Percentiles rank a stretch among this genome's conserved stretches.
These are phyloP conservation scores for Aphodius sticticus DNA, from an alignment of 2,888 invertebrate species.

Conservation along the genomic window DNA sequence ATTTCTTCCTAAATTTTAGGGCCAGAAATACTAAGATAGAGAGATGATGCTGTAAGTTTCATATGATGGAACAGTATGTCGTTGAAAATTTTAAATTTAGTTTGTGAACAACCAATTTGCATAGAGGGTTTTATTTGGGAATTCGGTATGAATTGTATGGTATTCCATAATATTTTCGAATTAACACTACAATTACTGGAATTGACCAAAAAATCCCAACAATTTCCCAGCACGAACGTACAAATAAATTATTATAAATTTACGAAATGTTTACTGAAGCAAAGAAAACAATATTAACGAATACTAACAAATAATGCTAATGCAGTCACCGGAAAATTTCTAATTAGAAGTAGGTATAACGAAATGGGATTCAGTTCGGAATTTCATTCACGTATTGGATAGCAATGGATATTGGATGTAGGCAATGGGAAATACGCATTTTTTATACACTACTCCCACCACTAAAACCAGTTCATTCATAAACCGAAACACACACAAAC, in stretches of 20 bases:
- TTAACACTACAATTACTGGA: neutral
- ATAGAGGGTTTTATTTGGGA: too few relatives aligned
- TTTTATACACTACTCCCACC: slow-evolving; percentile 4
- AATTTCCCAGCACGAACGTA: too few relatives aligned
- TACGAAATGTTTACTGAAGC: neutral
- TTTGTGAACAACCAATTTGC: too few relatives aligned
- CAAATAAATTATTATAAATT: neutral
- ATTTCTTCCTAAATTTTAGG: too few relatives aligned
- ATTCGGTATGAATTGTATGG: too few relatives aligned
- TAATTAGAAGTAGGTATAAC: neutral
- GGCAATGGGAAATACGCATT: neutral
- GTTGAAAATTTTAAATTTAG: too few relatives aligned
- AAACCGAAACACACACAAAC: neutral
- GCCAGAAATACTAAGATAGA: too few relatives aligned
- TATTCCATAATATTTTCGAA: neutral
- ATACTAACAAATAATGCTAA: neutral
- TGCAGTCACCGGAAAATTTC: neutral
- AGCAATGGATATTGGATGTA: neutral
- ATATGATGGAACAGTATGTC: too few relatives aligned
- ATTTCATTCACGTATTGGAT: neutral
- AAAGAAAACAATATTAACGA: neutral
- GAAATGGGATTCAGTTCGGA: neutral
- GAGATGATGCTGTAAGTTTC: too few relatives aligned
- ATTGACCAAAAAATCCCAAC: too few relatives aligned
- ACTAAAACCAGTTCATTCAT: neutral